These are phyloP conservation scores for Euwallacea fornicatus DNA, from an alignment of 1,140 invertebrate species.

Conservation along the genomic window DNA sequence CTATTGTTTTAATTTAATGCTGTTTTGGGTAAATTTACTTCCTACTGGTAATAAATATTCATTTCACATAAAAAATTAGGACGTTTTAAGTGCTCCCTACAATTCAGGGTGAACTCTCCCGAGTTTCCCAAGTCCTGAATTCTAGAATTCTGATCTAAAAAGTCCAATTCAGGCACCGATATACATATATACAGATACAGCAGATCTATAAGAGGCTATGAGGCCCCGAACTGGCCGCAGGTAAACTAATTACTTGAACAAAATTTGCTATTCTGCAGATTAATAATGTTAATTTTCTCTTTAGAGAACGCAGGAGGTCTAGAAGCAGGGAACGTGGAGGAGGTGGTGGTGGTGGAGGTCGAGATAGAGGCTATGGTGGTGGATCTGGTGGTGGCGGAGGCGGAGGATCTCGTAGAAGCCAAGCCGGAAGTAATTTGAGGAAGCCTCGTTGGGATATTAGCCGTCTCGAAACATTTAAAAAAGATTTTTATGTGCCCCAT, in stretches of 20 bases:
- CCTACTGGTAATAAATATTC: too few relatives aligned
- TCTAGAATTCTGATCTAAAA: neutral
- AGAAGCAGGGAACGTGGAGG: conserved; percentile 19
- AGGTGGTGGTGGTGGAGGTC: conserved; percentile 42
- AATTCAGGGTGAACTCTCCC: too few relatives aligned
- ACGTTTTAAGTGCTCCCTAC: too few relatives aligned
- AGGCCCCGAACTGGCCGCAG: conserved; percentile 8
- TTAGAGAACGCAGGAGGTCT: neutral
- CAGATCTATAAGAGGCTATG: neutral
- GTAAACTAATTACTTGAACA: neutral
- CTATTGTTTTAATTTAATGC: too few relatives aligned
- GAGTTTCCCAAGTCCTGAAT: too few relatives aligned
- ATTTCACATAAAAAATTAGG: too few relatives aligned
- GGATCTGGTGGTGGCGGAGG: conserved; percentile 55
- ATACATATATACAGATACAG: too few relatives aligned
- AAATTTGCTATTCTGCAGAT: neutral
- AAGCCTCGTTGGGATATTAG: conserved; percentile 75
- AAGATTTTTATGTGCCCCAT: conserved; percentile 89
- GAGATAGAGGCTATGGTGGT: conserved; percentile 42
- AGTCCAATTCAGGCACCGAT: neutral
- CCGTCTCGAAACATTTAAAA: conserved; percentile 83
- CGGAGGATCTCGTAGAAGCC: conserved; percentile 56
- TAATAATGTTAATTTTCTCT: neutral
- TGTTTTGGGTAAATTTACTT: too few relatives aligned
- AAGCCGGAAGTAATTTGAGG: conserved; percentile 59